These are phyloP conservation scores for Erebia palarica DNA, from an alignment of 2,888 invertebrate species.

Conservation along the genomic window DNA sequence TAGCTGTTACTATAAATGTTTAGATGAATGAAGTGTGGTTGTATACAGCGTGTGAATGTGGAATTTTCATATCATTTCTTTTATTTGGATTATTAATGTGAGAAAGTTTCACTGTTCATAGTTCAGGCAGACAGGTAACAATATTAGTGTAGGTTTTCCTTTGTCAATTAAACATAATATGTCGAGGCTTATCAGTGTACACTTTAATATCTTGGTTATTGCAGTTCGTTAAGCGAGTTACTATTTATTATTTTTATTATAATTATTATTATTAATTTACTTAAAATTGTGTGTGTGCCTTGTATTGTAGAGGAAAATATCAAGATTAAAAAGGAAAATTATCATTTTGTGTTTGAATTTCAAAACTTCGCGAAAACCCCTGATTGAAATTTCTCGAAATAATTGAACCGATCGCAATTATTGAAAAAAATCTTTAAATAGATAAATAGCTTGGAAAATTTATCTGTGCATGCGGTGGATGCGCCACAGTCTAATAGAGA, in stretches of 20 bases:
- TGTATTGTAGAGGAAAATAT: slow-evolving; percentile 86
- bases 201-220: slow-evolving; percentile 58
- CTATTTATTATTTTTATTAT: slow-evolving; percentile 73
- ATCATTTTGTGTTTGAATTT: slow-evolving; percentile 69
- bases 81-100: slow-evolving; percentile 51
- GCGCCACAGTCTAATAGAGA: too few relatives aligned
- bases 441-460: too few relatives aligned
- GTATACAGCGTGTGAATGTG: slow-evolving; percentile 77
- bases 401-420: background rate
- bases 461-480: too few relatives aligned
- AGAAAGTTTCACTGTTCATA: slow-evolving; percentile 43
- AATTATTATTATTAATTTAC: slow-evolving; percentile 70
- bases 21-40: slow-evolving; percentile 78
- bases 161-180: slow-evolving; percentile 55
- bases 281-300: slow-evolving; percentile 87
- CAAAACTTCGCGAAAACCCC: slow-evolving; percentile 5
- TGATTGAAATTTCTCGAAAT: background rate
- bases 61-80: slow-evolving; percentile 67
- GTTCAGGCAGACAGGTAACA: slow-evolving; percentile 51
- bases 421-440: background rate
- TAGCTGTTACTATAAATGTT: slow-evolving; percentile 82
- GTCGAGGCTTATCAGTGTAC: slow-evolving; percentile 51
- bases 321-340: slow-evolving; percentile 83
- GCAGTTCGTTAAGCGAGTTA: slow-evolving; percentile 69
- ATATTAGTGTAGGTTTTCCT: slow-evolving; percentile 59